These are phyloP conservation scores for Portevinia maculata DNA, from an alignment of 2,888 invertebrate species.

Conservation along the genomic window DNA sequence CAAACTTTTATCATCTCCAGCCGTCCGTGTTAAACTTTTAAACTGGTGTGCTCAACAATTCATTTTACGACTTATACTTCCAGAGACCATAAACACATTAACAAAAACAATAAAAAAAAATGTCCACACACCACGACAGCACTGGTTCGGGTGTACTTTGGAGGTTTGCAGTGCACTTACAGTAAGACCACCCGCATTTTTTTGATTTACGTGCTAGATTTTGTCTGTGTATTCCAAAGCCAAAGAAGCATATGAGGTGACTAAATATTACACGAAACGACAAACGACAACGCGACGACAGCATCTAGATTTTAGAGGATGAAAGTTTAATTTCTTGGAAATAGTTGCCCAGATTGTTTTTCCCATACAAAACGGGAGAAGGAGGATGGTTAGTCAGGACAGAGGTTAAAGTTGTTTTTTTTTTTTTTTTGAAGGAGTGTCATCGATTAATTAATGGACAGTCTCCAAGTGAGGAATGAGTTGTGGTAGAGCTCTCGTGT, in stretches of 20 bases:
- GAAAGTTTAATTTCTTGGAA: slow-evolving; percentile 70
- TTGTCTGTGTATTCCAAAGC: slow-evolving; percentile 10
- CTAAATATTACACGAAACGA: slow-evolving; percentile 42
- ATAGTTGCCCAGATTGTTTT: slow-evolving; percentile 33
- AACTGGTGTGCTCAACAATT: slow-evolving; percentile 39
- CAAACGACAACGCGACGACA: slow-evolving; percentile 38
- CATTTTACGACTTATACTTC: slow-evolving; percentile 46
- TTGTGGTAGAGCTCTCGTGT: slow-evolving; percentile 12
- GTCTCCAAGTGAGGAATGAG: slow-evolving; percentile 5
- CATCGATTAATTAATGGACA: slow-evolving; percentile 62
- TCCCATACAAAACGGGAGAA: not conserved
- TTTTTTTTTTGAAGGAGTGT: slow-evolving; percentile 26
- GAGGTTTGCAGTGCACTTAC: slow-evolving; percentile 7
- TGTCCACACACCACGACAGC: slow-evolving; percentile 22
- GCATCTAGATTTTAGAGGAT: slow-evolving; percentile 64
- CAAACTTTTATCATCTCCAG: slow-evolving; percentile 42
- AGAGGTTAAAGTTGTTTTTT: slow-evolving; percentile 1
- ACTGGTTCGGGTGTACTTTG: slow-evolving; percentile 19
- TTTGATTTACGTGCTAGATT: slow-evolving; percentile 68
- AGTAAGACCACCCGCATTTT: slow-evolving; percentile 60
- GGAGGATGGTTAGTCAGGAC: slow-evolving; percentile 3
- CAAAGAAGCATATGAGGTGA: slow-evolving; percentile 38
- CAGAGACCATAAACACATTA: slow-evolving; percentile 53
- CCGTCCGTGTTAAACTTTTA: not conserved
- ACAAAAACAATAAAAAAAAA: slow-evolving; percentile 6